Evolutionary conservation across 2,888 invertebrate genomes (phyloP), one percentile per base, ranked within the genome.

Genomic region (Mesorhabditis spiculigera): DNA sequence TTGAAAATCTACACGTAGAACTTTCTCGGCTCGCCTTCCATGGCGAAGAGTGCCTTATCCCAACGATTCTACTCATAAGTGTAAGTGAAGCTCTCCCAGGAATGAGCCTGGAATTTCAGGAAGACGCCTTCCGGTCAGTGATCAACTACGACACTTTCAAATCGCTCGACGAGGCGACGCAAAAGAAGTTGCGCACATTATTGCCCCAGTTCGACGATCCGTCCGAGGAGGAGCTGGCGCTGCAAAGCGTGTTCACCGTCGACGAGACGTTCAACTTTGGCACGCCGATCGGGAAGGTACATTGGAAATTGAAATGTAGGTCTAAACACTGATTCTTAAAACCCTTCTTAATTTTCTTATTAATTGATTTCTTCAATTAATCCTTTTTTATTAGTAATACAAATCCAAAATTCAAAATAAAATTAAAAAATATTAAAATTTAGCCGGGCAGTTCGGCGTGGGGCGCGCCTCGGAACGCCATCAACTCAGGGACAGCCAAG

Each of bases 401-500:
- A 50, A 13, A 50, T 50, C 58, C n/a, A 50, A 50, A 50, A 50
- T 10, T 3, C 58, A 50, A n/a, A 50, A 13, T 50, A 13, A 50
- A 50, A 50, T n/a, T 50, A n/a, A 50, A 13, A 13, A 13, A 50
- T 13, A 50, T n/a, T 50, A 10, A 10, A 50, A 50, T 64, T 66
- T 28, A 71, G 74, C 16, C 28, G 74, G 72, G 10, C 58, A 61
- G 58, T 72, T 67, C 67, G 43, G 67, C 63, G 13, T 63, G 16
- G 72, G 68, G n/a, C 66, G 68, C 44, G 44, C 67, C 42, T 66
- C 62, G 43, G 72, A 72, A 5, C 28, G 58, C 10, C 63, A 70
- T 41, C 71, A 69, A n/a, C 44, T 75, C 16, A 64, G 72, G 42
- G 75, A 73, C 43, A 70, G 69, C 45, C 61, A 70, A 13, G 66